Percentiles rank a stretch among this genome's conserved stretches.
phyloP scores from a whole-genome alignment of 1,140 invertebrate genomes.

The Drosophila carrolli region DNA sequence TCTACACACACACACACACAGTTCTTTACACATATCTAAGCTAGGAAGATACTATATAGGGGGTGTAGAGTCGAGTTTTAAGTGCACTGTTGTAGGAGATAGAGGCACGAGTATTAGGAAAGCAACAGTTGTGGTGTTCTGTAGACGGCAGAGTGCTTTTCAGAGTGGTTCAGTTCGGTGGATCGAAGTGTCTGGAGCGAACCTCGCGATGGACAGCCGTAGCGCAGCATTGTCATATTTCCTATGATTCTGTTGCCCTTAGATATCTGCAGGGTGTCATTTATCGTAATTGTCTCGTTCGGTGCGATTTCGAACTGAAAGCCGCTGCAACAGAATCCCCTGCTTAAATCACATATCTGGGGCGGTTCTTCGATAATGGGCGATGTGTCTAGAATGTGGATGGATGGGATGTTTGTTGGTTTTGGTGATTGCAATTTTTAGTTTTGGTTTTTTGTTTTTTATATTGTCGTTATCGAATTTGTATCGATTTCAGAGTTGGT shows the following conservation, averaged over 20 bases:
- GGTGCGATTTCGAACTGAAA: constrained; percentile 77
- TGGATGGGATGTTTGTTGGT: constrained; percentile 65
- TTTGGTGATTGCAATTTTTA: constrained; percentile 30
- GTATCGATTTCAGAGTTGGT: constrained; percentile 9
- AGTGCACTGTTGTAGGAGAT: constrained; percentile 21
- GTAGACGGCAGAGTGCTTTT: constrained; percentile 29
- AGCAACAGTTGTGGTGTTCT: constrained; percentile 12
- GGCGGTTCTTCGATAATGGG: constrained; percentile 76
- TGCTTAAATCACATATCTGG: constrained; percentile 68
- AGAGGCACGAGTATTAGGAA: constrained; percentile 12
- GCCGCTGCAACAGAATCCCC: constrained; percentile 75
- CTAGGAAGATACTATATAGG: constrained; percentile 13
- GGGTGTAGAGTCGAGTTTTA: constrained; percentile 15
- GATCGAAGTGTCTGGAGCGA: constrained; percentile 55
- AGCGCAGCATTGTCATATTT: constrained; percentile 77
- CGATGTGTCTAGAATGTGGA: constrained; percentile 82
- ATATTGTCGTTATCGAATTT: constrained; percentile 19
- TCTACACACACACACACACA: constrained; percentile 20
- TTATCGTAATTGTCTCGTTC: constrained; percentile 78
- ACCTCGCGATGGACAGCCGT: constrained; percentile 78
- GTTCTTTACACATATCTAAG: constrained; percentile 30
- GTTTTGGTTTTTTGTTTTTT: constrained; percentile 42
- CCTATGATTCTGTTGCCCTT: constrained; percentile 78
- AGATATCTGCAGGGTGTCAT: constrained; percentile 74
- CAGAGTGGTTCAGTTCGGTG: constrained; percentile 23